A percentile compares a stretch with the other conserved stretches of the same genome.
Evolutionary conservation across 2,113 vertebrate genomes (phyloP).

Genomic region (Grantiella picta): DNA sequence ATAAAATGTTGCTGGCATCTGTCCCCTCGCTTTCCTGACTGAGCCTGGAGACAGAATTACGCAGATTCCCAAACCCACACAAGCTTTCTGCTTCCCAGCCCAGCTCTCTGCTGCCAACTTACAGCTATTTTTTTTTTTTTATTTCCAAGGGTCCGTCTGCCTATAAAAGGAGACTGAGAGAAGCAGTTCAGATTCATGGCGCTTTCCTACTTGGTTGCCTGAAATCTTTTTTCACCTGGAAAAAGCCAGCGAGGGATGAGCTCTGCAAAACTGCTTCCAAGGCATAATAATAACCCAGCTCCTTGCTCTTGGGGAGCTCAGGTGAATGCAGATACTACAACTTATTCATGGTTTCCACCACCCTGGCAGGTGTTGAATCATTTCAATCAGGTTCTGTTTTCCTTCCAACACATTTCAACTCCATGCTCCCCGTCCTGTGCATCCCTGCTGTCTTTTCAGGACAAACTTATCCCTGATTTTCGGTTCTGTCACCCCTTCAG

Average conservation of each 20-base stretch:
- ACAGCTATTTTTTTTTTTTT: not conserved
- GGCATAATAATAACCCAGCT: not conserved
- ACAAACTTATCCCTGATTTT: not conserved
- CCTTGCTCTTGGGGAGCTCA: not conserved
- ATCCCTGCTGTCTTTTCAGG: not conserved
- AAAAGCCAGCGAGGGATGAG: not conserved
- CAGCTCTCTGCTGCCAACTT: constrained; percentile 43
- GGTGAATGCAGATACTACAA: not conserved
- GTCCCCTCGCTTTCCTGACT: constrained; percentile 27
- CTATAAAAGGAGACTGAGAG: constrained; percentile 38
- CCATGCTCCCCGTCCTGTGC: not conserved
- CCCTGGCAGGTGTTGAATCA: not conserved
- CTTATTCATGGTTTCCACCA: not conserved
- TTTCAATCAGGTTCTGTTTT: not conserved
- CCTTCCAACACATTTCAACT: not conserved
- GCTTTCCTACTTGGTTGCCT: not conserved
- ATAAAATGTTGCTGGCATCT: constrained; percentile 53
- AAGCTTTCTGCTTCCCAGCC: constrained; percentile 21
- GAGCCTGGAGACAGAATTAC: constrained; percentile 51
- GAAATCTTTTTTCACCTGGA: not conserved
- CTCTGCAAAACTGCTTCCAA: not conserved
- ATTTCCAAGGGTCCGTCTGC: constrained; percentile 20
- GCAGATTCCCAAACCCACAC: constrained; percentile 54
- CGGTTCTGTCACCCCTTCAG: too few relatives aligned
- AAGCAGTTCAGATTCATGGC: not conserved